Evolutionary conservation across 2,113 vertebrate genomes (phyloP), one percentile per base, ranked within the genome.

Genomic region (Machaerirhynchus nigripectus): DNA sequence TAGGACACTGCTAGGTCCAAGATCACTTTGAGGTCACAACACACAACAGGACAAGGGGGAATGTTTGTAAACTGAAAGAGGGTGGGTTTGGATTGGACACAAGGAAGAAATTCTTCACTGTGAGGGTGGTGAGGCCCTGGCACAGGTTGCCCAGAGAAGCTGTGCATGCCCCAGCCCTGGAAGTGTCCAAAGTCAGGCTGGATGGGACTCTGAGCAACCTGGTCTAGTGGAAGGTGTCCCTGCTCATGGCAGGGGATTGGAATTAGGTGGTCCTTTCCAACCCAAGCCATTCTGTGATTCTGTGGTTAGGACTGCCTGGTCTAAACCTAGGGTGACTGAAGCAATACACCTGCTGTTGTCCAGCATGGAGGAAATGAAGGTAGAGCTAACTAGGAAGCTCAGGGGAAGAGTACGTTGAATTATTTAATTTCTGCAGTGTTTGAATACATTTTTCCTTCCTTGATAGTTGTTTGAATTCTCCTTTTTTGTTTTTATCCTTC

Each of bases 31-130:
- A 33, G 39, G 35, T 68, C 30, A 6, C 13, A 44, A 12, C 2
- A 2, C 3, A 1, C 1, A 8, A 24, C 1, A 24, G 88, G 31
- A 37, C 39, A 39, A 30, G 28, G 20, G 42, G 15, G 19, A 35
- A 24, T 13, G 40, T 15, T 3, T 61, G 33, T 12, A 33, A 63
- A 56, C 10, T 20, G 55, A 42, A 11, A 63, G 31, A 77, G 15
- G 15, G 10, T 49, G 47, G 7, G 18, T 13, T 84, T 37, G 44
- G 31, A 17, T 4, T 17, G 49, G 42, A 28, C 42, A 56, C 9
- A 70, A 33, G 49, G 64, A 44, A 77, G 31, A 37, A 42, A 24
- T 33, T 63, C 42, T 69, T 30, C 31, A 5, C 35, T 33, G 2
- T 56, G 42, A 77, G 64, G 14, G 15, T 28, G 18, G 18, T 10